phyloP scores from a whole-genome alignment of 2,888 invertebrate genomes.

The Cheilosia urbana region DNA sequence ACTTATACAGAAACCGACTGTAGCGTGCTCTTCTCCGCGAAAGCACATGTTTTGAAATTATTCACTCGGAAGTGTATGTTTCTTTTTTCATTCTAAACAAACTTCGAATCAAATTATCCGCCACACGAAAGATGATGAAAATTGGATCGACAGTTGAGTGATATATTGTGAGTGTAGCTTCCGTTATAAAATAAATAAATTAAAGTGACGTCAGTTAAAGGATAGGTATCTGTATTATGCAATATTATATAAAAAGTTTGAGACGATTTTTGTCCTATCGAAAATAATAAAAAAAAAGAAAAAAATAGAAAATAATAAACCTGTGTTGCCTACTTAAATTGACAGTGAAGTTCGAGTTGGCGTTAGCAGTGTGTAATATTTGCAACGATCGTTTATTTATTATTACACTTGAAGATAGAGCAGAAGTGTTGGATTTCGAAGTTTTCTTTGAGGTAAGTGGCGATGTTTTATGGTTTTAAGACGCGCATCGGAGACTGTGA shows the following conservation, averaged over 20 bases:
- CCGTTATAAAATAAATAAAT: conserved; percentile 4
- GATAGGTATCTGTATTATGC: not conserved
- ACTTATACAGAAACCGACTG: not conserved
- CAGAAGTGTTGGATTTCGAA: conserved; percentile 30
- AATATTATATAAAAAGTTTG: not conserved
- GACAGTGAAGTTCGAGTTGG: conserved; percentile 36
- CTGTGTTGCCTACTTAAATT: conserved; percentile 39
- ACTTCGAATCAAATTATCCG: not conserved
- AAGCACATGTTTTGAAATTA: conserved; percentile 61
- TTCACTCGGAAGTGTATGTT: conserved; percentile 38
- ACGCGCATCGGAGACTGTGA: not conserved
- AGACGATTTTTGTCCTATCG: not conserved
- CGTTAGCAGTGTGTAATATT: conserved; percentile 25
- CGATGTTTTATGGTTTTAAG: not conserved
- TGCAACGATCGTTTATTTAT: conserved; percentile 28
- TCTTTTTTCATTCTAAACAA: not conserved
- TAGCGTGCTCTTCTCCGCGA: not conserved
- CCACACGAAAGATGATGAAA: conserved; percentile 38
- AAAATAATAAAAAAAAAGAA: not conserved
- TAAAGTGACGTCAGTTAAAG: conserved; percentile 30
- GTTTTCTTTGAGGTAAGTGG: conserved; percentile 40
- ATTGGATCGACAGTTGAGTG: conserved; percentile 57
- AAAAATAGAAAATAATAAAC: not conserved
- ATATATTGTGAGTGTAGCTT: conserved; percentile 29
- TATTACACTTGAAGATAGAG: conserved; percentile 1